Percentiles rank a stretch among this genome's conserved stretches.
Evolutionary conservation across 2,888 invertebrate genomes (phyloP).

Genomic region (Tachina grossa): DNA sequence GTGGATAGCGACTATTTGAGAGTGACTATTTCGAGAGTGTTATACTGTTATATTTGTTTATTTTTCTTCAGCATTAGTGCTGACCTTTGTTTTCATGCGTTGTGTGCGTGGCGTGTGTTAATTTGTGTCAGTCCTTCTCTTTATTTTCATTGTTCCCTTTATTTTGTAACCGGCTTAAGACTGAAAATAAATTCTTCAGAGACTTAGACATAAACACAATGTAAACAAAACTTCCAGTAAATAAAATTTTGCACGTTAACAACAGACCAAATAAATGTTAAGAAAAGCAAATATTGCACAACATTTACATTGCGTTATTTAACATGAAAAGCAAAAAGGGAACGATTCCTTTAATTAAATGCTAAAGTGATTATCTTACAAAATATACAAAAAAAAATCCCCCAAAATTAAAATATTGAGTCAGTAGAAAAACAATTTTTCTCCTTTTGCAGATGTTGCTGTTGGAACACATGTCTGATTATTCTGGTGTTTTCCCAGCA

Average conservation of each 20-base stretch:
- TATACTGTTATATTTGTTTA: constrained; percentile 59
- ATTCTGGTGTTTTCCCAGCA: neutral
- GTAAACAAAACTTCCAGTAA: constrained; percentile 50
- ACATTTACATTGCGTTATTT: neutral
- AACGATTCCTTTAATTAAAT: neutral
- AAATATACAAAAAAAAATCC: no score
- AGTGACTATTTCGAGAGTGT: constrained; percentile 14
- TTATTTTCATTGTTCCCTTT: constrained; percentile 21
- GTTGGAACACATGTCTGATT: neutral
- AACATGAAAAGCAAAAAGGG: neutral
- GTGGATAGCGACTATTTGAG: neutral
- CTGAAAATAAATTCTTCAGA: constrained; percentile 11
- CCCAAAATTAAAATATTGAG: no score
- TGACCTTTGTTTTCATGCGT: constrained; percentile 62
- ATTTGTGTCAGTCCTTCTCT: constrained; percentile 36
- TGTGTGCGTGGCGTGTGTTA: neutral
- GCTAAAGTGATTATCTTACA: neutral
- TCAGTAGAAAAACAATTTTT: no score
- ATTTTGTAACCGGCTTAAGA: constrained; percentile 30
- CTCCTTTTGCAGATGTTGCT: neutral
- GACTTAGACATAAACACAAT: neutral
- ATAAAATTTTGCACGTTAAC: neutral
- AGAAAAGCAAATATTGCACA: neutral
- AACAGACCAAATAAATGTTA: constrained; percentile 30
- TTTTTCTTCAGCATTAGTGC: constrained; percentile 39